Base-by-base conservation (phyloP, 1,140 invertebrate genomes). In the Globodera rostochiensis region DNA sequence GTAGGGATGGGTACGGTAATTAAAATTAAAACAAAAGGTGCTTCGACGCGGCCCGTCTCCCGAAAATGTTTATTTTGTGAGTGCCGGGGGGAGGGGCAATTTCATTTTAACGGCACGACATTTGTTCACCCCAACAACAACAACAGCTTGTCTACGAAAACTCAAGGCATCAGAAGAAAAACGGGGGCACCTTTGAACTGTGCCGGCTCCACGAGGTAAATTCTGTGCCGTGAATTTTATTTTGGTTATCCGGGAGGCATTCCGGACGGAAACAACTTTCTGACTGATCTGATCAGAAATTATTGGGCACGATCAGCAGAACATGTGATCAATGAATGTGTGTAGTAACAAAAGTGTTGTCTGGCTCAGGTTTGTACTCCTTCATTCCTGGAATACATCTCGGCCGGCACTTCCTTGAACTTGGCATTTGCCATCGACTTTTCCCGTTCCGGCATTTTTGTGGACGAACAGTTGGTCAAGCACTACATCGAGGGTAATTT, bases 371-470 rank as follows among this genome's bases (percentile, higher is more conserved):
- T 50, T 25, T 78, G 70, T 49, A 78, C 47, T 46, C 82, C 84
- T 3, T 89, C 87, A 8, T 87, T 87, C 49, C 80, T 87, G 1
- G 87, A 87, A 47, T 87, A 81, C 74, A 83, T 89, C 47, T 77
- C 75, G 25, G 66, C 87, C 0, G 88, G 86, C 80, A 84, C 76
- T 83, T 66, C 69, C 8, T 15, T 87, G 21, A 84, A 89, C 67
- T 83, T 89, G 60, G 83, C 86, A 21, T 77, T 87, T 67, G 87
- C 87, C 36, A 83, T 87, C 66, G 88, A 87, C 80, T 89, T 87
- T 50, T 87, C 87, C 19, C 81, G 82, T 66, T 53, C 81, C 11
- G 87, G 50, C 25, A 85, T 15, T 60, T 57, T 46, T 49, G 81
- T 83, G 64, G 83, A 85, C 78, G 79, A 81, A 36, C 21, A 15